These are phyloP conservation scores for Callosobruchus maculatus DNA, from an alignment of 2,888 invertebrate species.

Conservation along the genomic window DNA sequence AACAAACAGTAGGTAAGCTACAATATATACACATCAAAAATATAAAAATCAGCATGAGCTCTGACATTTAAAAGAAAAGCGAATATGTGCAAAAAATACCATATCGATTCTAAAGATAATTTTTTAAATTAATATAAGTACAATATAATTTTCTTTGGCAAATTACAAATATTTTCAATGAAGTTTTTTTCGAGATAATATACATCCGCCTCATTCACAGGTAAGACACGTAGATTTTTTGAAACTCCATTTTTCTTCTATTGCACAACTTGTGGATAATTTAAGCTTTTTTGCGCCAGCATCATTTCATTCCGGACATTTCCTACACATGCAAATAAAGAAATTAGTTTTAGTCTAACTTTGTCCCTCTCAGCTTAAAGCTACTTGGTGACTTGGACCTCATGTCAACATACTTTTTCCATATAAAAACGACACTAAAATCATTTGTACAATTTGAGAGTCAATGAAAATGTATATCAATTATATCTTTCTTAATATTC, in stretches of 20 bases:
- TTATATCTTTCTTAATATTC: no score
- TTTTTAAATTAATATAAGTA: constrained; percentile 7
- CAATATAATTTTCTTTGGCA: constrained; percentile 28
- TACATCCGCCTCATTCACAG: neutral
- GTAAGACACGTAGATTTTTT: neutral
- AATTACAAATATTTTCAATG: constrained; percentile 8
- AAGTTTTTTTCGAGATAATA: neutral
- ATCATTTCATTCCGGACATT: constrained; percentile 26
- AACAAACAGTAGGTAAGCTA: constrained; percentile 32
- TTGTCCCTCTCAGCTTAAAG: neutral
- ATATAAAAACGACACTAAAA: no score
- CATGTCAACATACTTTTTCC: no score
- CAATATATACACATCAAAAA: constrained; percentile 30
- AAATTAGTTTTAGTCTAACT: constrained; percentile 23
- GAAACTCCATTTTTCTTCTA: neutral
- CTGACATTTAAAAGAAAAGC: neutral
- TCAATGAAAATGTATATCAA: no score
- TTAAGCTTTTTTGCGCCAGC: constrained; percentile 3
- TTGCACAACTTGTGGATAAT: neutral
- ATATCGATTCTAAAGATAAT: constrained; percentile 17
- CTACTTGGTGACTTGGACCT: no score
- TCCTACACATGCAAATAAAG: constrained; percentile 34
- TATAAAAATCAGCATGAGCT: constrained; percentile 24
- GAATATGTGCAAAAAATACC: constrained; percentile 21
- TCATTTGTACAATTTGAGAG: no score